phyloP scores from a whole-genome alignment of 2,797 vertebrate species.

The Holocentrus rufus region DNA sequence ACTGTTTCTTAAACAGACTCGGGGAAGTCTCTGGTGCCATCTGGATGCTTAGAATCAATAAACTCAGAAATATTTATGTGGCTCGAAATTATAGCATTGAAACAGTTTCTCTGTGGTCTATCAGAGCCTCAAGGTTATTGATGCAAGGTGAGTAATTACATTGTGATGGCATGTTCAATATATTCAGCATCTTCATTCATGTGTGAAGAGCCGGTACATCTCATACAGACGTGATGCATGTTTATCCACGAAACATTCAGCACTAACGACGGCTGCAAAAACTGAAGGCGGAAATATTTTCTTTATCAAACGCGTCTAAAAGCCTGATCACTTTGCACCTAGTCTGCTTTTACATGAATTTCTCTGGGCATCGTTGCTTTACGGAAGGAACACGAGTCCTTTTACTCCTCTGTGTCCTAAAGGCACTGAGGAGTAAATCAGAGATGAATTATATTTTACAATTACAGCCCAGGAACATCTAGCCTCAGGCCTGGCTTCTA shows the following conservation, averaged over 20 bases:
- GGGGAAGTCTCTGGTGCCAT: slow-evolving; percentile 58
- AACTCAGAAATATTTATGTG: slow-evolving; percentile 39
- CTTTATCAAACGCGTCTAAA: neutral
- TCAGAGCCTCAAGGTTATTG: slow-evolving; percentile 36
- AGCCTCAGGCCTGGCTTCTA: slow-evolving; percentile 58
- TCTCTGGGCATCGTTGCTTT: slow-evolving; percentile 10
- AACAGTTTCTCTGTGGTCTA: slow-evolving; percentile 26
- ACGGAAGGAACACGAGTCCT: slow-evolving; percentile 3
- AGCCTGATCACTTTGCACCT: slow-evolving; percentile 1
- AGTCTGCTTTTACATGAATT: neutral
- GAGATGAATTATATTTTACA: slow-evolving; percentile 56
- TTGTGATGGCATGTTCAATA: slow-evolving; percentile 31
- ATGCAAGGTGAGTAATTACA: slow-evolving; percentile 42
- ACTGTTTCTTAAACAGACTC: slow-evolving; percentile 52
- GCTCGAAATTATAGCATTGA: slow-evolving; percentile 38
- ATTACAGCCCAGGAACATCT: slow-evolving; percentile 67
- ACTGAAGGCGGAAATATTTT: neutral
- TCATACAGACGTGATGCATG: slow-evolving; percentile 17
- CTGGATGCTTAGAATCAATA: slow-evolving; percentile 54
- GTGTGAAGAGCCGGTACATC: slow-evolving; percentile 30
- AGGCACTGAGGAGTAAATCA: slow-evolving; percentile 54
- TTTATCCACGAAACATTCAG: slow-evolving; percentile 15
- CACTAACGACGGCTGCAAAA: neutral
- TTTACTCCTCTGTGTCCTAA: slow-evolving; percentile 32
- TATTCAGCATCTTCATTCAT: slow-evolving; percentile 42